phyloP scores from a whole-genome alignment of 1,140 invertebrate species.

The Episyrphus balteatus region DNA sequence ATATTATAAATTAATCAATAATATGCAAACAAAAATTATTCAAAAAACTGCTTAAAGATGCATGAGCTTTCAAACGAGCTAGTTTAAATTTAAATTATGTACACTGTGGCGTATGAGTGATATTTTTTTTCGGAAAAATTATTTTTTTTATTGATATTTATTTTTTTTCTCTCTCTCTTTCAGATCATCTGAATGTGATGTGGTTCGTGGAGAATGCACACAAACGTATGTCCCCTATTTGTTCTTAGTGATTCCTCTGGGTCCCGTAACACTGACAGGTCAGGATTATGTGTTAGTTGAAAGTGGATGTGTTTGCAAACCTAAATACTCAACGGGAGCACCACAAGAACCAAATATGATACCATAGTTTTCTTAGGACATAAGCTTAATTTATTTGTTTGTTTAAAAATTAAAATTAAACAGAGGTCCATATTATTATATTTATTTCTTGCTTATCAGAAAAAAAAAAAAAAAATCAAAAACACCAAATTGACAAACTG shows the following conservation, averaged over 20 bases:
- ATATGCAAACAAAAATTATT: no score
- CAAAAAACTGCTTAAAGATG: no score
- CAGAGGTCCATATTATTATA: background rate
- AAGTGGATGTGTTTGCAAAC: constrained; percentile 81
- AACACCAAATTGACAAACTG: background rate
- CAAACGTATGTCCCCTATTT: constrained; percentile 86
- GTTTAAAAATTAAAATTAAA: background rate
- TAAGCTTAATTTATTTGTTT: background rate
- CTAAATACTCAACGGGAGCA: constrained; percentile 54
- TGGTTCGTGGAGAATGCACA: constrained; percentile 77
- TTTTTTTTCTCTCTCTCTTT: constrained; percentile 9
- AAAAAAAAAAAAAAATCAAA: background rate
- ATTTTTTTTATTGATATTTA: background rate
- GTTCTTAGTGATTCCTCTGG: constrained; percentile 79
- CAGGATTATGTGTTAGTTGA: constrained; percentile 88
- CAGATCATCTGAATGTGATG: constrained; percentile 76
- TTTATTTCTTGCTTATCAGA: background rate
- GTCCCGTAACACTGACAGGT: constrained; percentile 79
- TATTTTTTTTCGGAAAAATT: background rate
- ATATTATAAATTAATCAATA: no score
- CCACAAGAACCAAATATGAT: constrained; percentile 40
- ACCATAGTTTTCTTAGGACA: constrained; percentile 18
- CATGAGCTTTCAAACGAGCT: no score
- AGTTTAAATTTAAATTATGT: no score
- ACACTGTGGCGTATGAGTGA: background rate